These are phyloP conservation scores for Tachysurus vachellii DNA, from an alignment of 2,113 vertebrate genomes.

Conservation along the genomic window DNA sequence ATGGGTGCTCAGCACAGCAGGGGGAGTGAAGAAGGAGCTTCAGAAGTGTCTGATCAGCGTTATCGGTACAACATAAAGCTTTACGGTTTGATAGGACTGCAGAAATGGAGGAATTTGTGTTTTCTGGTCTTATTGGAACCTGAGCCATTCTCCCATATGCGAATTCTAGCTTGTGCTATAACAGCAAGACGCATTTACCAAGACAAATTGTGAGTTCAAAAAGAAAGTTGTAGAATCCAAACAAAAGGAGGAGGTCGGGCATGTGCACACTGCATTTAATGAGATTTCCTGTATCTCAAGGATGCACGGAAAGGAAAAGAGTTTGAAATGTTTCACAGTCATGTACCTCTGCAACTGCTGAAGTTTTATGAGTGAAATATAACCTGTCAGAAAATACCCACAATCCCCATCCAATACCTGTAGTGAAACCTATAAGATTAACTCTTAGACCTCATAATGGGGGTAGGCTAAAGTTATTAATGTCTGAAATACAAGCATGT, in stretches of 20 bases:
- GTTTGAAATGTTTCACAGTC: not conserved
- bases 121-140: not conserved
- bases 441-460: not conserved
- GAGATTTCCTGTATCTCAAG: not conserved
- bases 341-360: not conserved
- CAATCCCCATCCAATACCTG: not conserved
- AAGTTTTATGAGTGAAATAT: not conserved
- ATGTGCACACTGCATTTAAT: not conserved
- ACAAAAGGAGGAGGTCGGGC: not conserved
- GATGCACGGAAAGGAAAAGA: not conserved
- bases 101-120: constrained; percentile 50
- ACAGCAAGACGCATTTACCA: constrained; percentile 14
- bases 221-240: not conserved
- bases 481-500: constrained; percentile 11
- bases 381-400: not conserved
- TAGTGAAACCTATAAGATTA: not conserved
- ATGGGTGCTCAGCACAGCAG: constrained; percentile 26
- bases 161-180: constrained; percentile 2
- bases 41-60: constrained; percentile 55
- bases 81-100: constrained; percentile 61
- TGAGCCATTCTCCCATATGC: not conserved
- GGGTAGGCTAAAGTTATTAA: constrained; percentile 1
- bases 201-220: constrained; percentile 1
- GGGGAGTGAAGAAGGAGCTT: constrained; percentile 15
- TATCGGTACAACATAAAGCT: constrained; percentile 52